Base-by-base conservation (phyloP, 2,797 vertebrate genomes). In the Myotis daubentonii region DNA sequence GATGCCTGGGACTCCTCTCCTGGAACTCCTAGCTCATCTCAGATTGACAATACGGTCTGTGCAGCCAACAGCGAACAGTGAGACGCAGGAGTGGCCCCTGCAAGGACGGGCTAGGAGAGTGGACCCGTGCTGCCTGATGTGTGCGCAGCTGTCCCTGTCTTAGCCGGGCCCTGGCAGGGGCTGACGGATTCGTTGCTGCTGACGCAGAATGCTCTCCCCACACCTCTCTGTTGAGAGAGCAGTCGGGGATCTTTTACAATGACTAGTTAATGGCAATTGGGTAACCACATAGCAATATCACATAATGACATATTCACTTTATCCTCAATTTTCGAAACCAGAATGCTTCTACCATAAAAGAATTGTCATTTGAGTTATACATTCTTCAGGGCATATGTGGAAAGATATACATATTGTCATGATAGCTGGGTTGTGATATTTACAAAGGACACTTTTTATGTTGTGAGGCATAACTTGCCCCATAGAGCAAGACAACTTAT, bases 71-170 rank as follows among this genome's bases (percentile, higher is more conserved):
- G 33, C 33, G 25, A 38, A 25, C 1, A 5, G 57, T 11, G 23
- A 84, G 82, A 51, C 25, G 5, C 28, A 53, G 53, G 60, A 44
- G 80, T 28, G 49, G 65, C 11, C 47, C 80, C 80, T 28, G 8
- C 19, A n/a, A 20, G 47, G 28, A 12, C 51, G 55, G 41, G 4
- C 28, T 44, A 1, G 74, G 47, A 72, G 81, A 36, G 13, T n/a
- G 86, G 33, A 15, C 7, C 17, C 3, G 0, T 0, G 0, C 25
- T 76, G 17, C 4, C 1, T 44, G 13, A 10, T 1, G 0, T 11
- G 12, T 25, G 16, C 12, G 16, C 19, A 53, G 1, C 2, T 0
- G 4, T 33, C 25, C 28, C 11, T 76, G 28, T 20, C 30, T 55
- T 53, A 81, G 75, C 53, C 33, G 65, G 65, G 62, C 62, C 75